A percentile compares a stretch with the other conserved stretches of the same genome.
Conservation (phyloP, 2,888 invertebrate species). For the Pyrrhosoma nymphula region DNA sequence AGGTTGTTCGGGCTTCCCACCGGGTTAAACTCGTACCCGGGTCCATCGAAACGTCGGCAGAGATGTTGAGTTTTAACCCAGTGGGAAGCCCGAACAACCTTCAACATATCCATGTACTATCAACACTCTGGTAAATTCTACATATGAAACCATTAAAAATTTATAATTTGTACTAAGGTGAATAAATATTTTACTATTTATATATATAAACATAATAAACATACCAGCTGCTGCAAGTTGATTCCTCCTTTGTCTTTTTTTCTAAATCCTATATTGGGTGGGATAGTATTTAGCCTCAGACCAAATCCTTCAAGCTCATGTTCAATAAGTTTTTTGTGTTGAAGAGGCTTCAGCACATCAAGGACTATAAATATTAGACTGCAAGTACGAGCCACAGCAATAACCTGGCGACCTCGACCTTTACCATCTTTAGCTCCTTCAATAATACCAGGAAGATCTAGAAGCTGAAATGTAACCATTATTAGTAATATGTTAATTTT, state of each 20-base stretch:
- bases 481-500: slow-evolving; percentile 60
- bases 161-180: too few relatives aligned
- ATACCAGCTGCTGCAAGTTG: slow-evolving; percentile 94
- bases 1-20: too few relatives aligned
- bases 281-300: slow-evolving; percentile 95
- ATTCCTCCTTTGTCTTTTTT: slow-evolving; percentile 99
- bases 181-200: too few relatives aligned
- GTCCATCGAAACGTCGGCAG: too few relatives aligned
- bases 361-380: slow-evolving; percentile 98
- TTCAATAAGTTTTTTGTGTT: slow-evolving; percentile 97
- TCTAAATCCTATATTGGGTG: slow-evolving; percentile 97
- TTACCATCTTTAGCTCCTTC: slow-evolving; percentile 99
- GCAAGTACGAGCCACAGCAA: slow-evolving; percentile 99
- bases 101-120: too few relatives aligned
- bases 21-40: too few relatives aligned
- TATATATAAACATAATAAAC: slow-evolving; percentile 69
- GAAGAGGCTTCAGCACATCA: slow-evolving; percentile 97
- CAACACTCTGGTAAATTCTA: too few relatives aligned
- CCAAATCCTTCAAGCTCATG: slow-evolving; percentile 99
- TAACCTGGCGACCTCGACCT: slow-evolving; percentile 98
- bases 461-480: slow-evolving; percentile 82
- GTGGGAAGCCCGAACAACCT: too few relatives aligned
- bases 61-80: too few relatives aligned
- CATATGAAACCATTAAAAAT: too few relatives aligned
- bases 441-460: slow-evolving; percentile 99